Conservation (phyloP, 2,888 invertebrate species). For the Drosophila emarginata region DNA sequence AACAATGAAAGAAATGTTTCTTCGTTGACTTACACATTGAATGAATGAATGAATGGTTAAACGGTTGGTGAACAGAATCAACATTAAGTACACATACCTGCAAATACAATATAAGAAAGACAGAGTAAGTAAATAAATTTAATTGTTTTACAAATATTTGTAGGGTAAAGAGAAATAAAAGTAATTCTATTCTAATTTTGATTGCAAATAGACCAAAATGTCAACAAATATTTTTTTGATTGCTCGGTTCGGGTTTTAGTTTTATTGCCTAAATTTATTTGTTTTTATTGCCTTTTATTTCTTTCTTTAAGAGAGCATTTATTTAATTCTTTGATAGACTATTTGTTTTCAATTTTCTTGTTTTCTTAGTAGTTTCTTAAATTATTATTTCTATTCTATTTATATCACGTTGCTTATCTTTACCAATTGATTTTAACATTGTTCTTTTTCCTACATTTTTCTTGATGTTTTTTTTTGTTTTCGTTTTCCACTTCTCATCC, state of each 20-base stretch:
- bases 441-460: neutral
- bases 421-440: too few species aligned
- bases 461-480: neutral
- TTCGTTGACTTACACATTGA: slow-evolving; percentile 51
- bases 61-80: slow-evolving; percentile 13
- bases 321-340: too few species aligned
- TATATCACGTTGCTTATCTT: too few species aligned
- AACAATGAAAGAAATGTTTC: slow-evolving; percentile 11
- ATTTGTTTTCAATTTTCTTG: neutral
- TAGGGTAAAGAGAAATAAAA: slow-evolving; percentile 5
- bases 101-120: slow-evolving; percentile 46
- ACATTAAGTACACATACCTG: slow-evolving; percentile 57
- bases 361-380: neutral
- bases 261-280: neutral
- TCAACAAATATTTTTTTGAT: neutral
- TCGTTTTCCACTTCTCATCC: neutral
- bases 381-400: neutral
- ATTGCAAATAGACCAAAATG: slow-evolving; percentile 22
- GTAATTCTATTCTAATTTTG: slow-evolving; percentile 28
- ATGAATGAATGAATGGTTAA: slow-evolving; percentile 18
- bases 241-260: neutral
- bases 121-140: slow-evolving; percentile 51
- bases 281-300: neutral
- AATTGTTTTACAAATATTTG: slow-evolving; percentile 54
- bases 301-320: neutral